These are phyloP conservation scores for Varecia variegata DNA, from an alignment of 2,797 vertebrate species.

Conservation along the genomic window DNA sequence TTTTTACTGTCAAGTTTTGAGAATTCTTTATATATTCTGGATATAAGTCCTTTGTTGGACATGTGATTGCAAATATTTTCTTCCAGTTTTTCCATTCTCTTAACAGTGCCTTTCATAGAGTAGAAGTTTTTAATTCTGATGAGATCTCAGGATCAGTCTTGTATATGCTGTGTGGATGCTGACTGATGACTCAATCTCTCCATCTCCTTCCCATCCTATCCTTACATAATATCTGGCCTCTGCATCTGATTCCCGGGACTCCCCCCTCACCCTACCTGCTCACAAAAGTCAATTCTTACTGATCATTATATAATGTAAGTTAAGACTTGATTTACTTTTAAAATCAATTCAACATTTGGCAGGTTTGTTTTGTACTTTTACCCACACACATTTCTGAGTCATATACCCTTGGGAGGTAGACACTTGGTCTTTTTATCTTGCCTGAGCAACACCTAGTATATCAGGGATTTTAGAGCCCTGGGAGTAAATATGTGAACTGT, in stretches of 20 bases:
- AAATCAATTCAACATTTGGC: not conserved
- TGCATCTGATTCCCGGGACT: not conserved
- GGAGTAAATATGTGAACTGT: not conserved
- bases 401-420: not conserved
- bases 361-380: not conserved
- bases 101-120: not conserved
- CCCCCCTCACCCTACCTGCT: not conserved
- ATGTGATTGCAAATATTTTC: not conserved
- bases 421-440: not conserved
- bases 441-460: not conserved
- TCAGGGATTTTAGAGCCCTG: not conserved
- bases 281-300: not conserved
- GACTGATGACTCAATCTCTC: too few species aligned
- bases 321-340: constrained; percentile 18
- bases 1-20: not conserved
- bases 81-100: not conserved
- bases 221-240: not conserved
- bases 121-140: not conserved
- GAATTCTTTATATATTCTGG: not conserved
- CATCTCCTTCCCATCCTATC: not conserved
- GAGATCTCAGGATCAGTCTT: not conserved
- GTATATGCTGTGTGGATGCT: not conserved
- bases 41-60: not conserved
- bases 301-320: not conserved
- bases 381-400: not conserved